Evolutionary conservation across 2,113 vertebrate genomes (phyloP).

Genomic region (Setophaga kirtlandii): DNA sequence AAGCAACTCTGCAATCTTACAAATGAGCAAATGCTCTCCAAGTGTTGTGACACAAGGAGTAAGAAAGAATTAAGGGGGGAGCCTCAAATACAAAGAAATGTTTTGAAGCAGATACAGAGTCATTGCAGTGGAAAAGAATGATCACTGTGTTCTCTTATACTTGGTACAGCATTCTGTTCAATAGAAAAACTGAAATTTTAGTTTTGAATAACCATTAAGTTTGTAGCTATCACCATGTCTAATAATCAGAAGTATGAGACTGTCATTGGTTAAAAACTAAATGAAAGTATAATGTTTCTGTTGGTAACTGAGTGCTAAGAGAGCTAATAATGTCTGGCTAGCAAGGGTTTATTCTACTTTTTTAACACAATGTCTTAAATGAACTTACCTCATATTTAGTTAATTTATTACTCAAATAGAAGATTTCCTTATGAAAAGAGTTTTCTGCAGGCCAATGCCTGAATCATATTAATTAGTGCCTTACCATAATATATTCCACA

Average conservation of each 20-base stretch:
- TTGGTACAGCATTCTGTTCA: slow-evolving; percentile 20
- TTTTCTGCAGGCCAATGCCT: slow-evolving; percentile 28
- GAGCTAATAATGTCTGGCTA: slow-evolving; percentile 51
- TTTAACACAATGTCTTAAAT: not conserved
- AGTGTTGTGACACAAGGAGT: not conserved
- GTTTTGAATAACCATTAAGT: slow-evolving; percentile 29
- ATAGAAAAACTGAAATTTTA: slow-evolving; percentile 55
- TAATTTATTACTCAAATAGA: slow-evolving; percentile 27
- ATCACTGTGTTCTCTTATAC: slow-evolving; percentile 5
- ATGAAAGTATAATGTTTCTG: slow-evolving; percentile 43
- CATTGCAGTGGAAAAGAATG: not conserved
- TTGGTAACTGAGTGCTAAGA: slow-evolving; percentile 20
- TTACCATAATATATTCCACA: not conserved
- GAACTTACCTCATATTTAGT: slow-evolving; percentile 52
- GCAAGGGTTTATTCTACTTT: slow-evolving; percentile 13
- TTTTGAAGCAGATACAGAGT: slow-evolving; percentile 16
- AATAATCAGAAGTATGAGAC: slow-evolving; percentile 19
- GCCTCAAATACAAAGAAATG: not conserved
- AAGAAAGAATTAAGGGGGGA: not conserved
- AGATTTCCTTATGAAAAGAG: slow-evolving; percentile 48
- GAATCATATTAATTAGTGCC: not conserved
- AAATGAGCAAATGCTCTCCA: not conserved
- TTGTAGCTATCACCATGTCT: slow-evolving; percentile 44
- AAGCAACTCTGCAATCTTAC: not conserved
- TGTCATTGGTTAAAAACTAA: slow-evolving; percentile 67